A percentile compares a stretch with the other conserved stretches of the same genome.
Conservation (phyloP, 2,113 vertebrate genomes). For the Isurus oxyrinchus region DNA sequence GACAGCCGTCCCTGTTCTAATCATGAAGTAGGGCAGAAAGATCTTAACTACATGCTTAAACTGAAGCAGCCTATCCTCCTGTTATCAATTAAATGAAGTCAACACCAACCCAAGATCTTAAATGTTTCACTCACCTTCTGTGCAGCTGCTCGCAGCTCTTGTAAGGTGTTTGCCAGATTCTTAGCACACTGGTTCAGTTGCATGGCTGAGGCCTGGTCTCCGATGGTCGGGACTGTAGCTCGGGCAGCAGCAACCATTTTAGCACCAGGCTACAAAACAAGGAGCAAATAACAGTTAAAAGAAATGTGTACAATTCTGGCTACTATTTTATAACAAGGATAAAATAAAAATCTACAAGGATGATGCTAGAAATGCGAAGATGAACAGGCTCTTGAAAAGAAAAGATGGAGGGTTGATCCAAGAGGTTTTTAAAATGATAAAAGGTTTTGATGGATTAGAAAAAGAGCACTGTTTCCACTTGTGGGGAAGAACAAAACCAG, state of each 20-base stretch:
- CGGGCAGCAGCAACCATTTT: constrained; percentile 94
- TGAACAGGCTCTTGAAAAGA: background rate
- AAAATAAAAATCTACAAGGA: background rate
- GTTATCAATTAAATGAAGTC: background rate
- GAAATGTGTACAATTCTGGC: background rate
- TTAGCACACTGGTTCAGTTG: constrained; percentile 96
- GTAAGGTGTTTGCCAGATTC: constrained; percentile 79
- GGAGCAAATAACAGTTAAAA: background rate
- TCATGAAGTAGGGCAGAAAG: background rate
- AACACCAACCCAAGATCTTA: background rate
- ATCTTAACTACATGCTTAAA: background rate
- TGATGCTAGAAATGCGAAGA: background rate
- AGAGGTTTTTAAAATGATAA: background rate
- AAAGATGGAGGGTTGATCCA: background rate
- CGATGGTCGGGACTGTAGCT: constrained; percentile 83
- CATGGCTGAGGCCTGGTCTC: constrained; percentile 91
- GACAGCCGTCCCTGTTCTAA: background rate
- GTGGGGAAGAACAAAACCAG: background rate
- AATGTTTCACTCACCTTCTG: constrained; percentile 71
- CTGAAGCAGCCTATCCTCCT: background rate
- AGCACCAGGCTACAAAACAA: constrained; percentile 72
- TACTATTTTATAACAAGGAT: background rate
- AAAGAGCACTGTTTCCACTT: background rate
- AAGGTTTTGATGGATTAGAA: background rate
- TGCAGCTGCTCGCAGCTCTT: constrained; percentile 83